Conservation (phyloP, 2,888 invertebrate genomes). For the Nymphalis c-album region DNA sequence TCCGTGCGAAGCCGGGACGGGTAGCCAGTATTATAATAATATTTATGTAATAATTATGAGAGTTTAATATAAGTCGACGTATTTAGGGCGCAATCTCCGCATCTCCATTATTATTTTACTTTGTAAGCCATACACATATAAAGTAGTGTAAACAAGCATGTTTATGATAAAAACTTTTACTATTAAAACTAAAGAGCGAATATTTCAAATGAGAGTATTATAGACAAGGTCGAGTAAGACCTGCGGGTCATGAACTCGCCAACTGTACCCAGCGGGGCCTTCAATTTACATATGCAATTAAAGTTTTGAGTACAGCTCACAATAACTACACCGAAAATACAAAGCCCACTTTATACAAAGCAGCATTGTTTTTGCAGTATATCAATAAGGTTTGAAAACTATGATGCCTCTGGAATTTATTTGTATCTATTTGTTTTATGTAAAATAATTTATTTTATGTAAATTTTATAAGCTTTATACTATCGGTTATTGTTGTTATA, state of each 20-base stretch:
- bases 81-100: constrained; percentile 19
- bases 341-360: constrained; percentile 30
- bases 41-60: not conserved
- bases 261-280: constrained; percentile 41
- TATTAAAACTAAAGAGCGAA: constrained; percentile 8
- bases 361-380: constrained; percentile 21
- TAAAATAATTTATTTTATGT: constrained; percentile 7
- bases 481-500: not conserved
- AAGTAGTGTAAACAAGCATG: constrained; percentile 20
- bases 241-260: constrained; percentile 45
- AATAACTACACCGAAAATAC: constrained; percentile 32
- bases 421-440: not conserved
- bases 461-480: not conserved
- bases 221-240: constrained; percentile 46
- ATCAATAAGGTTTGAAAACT: constrained; percentile 20
- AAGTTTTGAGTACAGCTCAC: constrained; percentile 47
- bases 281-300: constrained; percentile 64
- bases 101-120: constrained; percentile 20
- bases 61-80: constrained; percentile 6
- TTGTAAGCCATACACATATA: constrained; percentile 9
- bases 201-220: constrained; percentile 14
- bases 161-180: constrained; percentile 18
- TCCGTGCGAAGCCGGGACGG: too few species aligned
- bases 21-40: too few species aligned
- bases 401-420: constrained; percentile 6